Evolutionary conservation across 2,888 invertebrate species (phyloP).

Genomic region (Loripinus fragilis): DNA sequence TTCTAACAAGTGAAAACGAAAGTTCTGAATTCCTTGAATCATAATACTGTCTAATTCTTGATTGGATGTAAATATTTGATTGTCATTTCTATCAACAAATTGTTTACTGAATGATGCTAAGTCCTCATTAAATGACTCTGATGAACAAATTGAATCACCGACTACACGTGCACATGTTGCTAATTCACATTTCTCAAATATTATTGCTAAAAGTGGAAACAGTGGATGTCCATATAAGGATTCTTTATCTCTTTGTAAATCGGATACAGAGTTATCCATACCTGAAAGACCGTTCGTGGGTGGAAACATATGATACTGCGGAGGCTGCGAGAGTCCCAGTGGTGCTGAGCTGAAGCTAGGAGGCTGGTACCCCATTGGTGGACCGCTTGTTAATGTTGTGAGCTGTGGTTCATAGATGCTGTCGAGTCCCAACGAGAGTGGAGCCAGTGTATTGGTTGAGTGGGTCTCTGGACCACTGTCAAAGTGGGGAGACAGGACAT

Average conservation of each 20-base stretch:
- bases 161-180: slow-evolving; percentile 59
- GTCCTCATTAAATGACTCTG: slow-evolving; percentile 61
- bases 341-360: slow-evolving; percentile 26
- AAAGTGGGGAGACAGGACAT: slow-evolving; percentile 43
- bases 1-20: slow-evolving; percentile 62
- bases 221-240: slow-evolving; percentile 53
- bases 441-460: slow-evolving; percentile 21
- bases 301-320: slow-evolving; percentile 40
- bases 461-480: slow-evolving; percentile 43
- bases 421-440: slow-evolving; percentile 36
- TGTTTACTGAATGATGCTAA: slow-evolving; percentile 55
- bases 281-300: slow-evolving; percentile 47
- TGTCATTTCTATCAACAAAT: slow-evolving; percentile 49
- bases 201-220: slow-evolving; percentile 57
- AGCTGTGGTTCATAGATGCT: slow-evolving; percentile 47
- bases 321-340: slow-evolving; percentile 22
- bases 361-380: slow-evolving; percentile 16
- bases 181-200: slow-evolving; percentile 63
- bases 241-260: slow-evolving; percentile 54
- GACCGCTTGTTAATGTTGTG: slow-evolving; percentile 38
- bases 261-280: slow-evolving; percentile 48
- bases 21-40: slow-evolving; percentile 61
- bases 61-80: slow-evolving; percentile 58
- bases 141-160: slow-evolving; percentile 59
- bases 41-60: slow-evolving; percentile 59